Percentiles rank a stretch among this genome's conserved stretches.
Evolutionary conservation across 2,797 vertebrate species (phyloP).

Genomic region (Pseudomugil gertrudae): DNA sequence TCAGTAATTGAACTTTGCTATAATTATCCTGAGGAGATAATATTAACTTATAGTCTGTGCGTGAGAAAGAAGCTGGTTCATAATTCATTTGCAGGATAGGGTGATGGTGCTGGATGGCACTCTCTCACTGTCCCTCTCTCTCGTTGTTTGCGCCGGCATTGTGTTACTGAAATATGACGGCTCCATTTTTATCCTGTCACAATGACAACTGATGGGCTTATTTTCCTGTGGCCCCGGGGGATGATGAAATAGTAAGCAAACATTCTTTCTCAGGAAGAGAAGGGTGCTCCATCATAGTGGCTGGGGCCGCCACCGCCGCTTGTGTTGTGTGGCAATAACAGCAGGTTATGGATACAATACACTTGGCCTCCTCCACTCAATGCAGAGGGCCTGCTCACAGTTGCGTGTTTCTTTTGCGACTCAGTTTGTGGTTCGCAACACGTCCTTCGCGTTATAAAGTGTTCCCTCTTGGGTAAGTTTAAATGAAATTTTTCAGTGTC

Average conservation of each 20-base stretch:
- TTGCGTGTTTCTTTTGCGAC: slow-evolving; percentile 43
- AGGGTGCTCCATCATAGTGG: slow-evolving; percentile 90
- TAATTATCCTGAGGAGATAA: slow-evolving; percentile 99
- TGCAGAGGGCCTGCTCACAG: slow-evolving; percentile 61
- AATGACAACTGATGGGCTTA: slow-evolving; percentile 99
- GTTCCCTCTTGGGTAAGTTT: slow-evolving; percentile 48
- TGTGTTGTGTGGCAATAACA: slow-evolving; percentile 81
- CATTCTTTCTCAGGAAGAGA: slow-evolving; percentile 91
- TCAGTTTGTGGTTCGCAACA: slow-evolving; percentile 42
- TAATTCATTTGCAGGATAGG: slow-evolving; percentile 91
- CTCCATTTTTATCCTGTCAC: slow-evolving; percentile 99
- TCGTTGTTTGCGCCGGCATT: slow-evolving; percentile 82
- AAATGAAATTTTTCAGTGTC: slow-evolving; percentile 11
- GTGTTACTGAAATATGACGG: slow-evolving; percentile 99
- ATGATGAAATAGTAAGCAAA: slow-evolving; percentile 99
- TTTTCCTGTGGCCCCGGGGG: slow-evolving; percentile 94
- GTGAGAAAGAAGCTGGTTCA: slow-evolving; percentile 87
- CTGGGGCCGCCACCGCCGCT: slow-evolving; percentile 75
- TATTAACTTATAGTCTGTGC: slow-evolving; percentile 95
- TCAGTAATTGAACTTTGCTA: slow-evolving; percentile 98
- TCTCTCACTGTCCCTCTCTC: slow-evolving; percentile 65
- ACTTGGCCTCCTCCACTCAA: slow-evolving; percentile 75
- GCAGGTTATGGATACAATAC: slow-evolving; percentile 79
- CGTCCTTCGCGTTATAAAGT: slow-evolving; percentile 39
- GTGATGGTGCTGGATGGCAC: slow-evolving; percentile 75